Base-by-base conservation (phyloP, 2,888 invertebrate species). In the Bhutanitis thaidina region DNA sequence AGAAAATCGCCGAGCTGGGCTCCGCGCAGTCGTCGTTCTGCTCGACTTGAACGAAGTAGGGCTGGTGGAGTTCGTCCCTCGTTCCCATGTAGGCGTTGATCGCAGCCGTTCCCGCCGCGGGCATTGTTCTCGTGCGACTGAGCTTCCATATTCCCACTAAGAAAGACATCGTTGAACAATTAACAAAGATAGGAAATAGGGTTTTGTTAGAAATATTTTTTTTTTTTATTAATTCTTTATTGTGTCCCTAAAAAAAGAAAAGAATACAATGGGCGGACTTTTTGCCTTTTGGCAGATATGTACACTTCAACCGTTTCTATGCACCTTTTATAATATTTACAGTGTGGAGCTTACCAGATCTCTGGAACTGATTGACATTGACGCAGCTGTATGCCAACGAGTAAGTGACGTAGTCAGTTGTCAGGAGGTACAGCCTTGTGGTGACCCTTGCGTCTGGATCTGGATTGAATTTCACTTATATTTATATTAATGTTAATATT, bases 311-410 rank as follows among this genome's bases (percentile, higher is more conserved):
- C n/a, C n/a, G n/a, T n/a, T n/a, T n/a, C n/a, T n/a, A n/a, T n/a
- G n/a, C n/a, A n/a, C n/a, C n/a, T n/a, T n/a, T n/a, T n/a, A n/a
- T n/a, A n/a, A n/a, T n/a, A n/a, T n/a, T n/a, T n/a, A n/a, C n/a
- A n/a, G n/a, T n/a, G n/a, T n/a, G n/a, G n/a, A n/a, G 69, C 71
- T 65, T 62, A 85, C 85, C 71, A 51, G 65, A 61, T 60, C 86
- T 65, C 29, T 70, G 59, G 64, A 64, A 79, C 7, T 54, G 37
- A 47, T 75, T 69, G n/a, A 74, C 27, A 50, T 86, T 77, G 8
- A 55, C 62, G 48, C 94, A 94, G 49, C 91, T 92, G 89, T 93
- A 94, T 0, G 92, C 91, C 1, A 94, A 85, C 0, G 93, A 86
- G 62, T 91, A 93, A 30, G 79, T 80, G 0, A 80, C 71, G 67